Conservation (phyloP, 2,113 vertebrate species). For the Toxotes chatareus region DNA sequence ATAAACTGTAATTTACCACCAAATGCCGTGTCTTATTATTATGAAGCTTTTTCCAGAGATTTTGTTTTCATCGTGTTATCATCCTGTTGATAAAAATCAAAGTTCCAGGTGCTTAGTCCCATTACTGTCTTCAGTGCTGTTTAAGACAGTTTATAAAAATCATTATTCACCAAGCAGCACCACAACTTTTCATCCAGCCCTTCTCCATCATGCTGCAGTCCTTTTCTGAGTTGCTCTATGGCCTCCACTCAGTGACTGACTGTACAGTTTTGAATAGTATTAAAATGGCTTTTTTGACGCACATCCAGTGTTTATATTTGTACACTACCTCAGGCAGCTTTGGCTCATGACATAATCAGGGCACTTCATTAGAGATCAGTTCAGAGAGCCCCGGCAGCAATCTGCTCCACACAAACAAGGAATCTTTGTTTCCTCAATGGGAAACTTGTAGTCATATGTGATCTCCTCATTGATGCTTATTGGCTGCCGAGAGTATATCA, state of each 20-base stretch:
- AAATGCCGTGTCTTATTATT: neutral
- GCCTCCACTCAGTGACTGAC: slow-evolving; percentile 12
- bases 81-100: neutral
- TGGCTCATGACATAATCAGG: slow-evolving; percentile 6
- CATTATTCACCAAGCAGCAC: slow-evolving; percentile 7
- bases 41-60: neutral
- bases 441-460: slow-evolving; percentile 99
- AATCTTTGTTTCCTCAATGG: slow-evolving; percentile 98
- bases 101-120: neutral
- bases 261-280: slow-evolving; percentile 1
- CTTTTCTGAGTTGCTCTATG: slow-evolving; percentile 13
- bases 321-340: neutral
- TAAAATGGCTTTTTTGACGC: slow-evolving; percentile 8
- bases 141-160: neutral
- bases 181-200: neutral
- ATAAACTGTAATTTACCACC: neutral
- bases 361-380: slow-evolving; percentile 80
- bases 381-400: slow-evolving; percentile 95
- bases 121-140: slow-evolving; percentile 14
- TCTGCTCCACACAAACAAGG: slow-evolving; percentile 96
- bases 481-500: slow-evolving; percentile 97
- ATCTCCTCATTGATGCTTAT: slow-evolving; percentile 96
- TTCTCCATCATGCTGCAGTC: neutral
- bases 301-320: slow-evolving; percentile 19
- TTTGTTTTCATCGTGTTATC: neutral